Evolutionary conservation across 2,888 invertebrate species (phyloP), one percentile per base, ranked within the genome.

Genomic region (Mesochorus sp.): DNA sequence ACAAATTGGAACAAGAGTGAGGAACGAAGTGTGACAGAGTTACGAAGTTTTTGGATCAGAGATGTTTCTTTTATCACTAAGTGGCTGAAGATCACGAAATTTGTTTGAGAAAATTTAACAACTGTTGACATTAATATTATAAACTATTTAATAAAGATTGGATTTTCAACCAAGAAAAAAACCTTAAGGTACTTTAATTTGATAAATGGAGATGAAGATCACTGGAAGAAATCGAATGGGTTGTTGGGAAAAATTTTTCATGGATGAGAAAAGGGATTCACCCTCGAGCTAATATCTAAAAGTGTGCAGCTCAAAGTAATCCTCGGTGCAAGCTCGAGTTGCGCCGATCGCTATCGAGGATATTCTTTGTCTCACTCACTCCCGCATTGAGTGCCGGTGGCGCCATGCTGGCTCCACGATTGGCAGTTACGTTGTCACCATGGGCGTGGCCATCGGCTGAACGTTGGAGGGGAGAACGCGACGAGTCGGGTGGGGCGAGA

Each of bases 391-490:
- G n/a, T 80, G 76, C 78, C 79, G 77, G 75, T 82, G 81, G 86
- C 89, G 89, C 89, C 89, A 89, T 89, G 85, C 87, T 88, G 89
- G 82, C 82, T 79, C 59, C 39, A 51, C 74, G 84, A 89, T 89
- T 89, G 89, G 89, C 79, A 81, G 79, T 44, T 28, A 12, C 28
- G 24, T 42, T 62, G 81, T 75, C 49, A 57, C 55, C 34, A 55
- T 83, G 81, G 89, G 89, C 85, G 89, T 85, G 85, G 78, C 80
- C 44, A 55, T 51, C 19, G 21, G 0, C 21, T n/a, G n/a, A n/a
- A n/a, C 49, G 17, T 19, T 49, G 61, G 24, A 31, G 31, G 68
- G 62, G 70, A 8, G 37, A 28, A 53, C 28, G 34, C n/a, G 47
- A 47, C 10, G 39, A 3, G 39, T 26, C 37, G 51, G 47, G 53